phyloP scores from a whole-genome alignment of 2,113 vertebrate species.

The Pangasianodon gigas region DNA sequence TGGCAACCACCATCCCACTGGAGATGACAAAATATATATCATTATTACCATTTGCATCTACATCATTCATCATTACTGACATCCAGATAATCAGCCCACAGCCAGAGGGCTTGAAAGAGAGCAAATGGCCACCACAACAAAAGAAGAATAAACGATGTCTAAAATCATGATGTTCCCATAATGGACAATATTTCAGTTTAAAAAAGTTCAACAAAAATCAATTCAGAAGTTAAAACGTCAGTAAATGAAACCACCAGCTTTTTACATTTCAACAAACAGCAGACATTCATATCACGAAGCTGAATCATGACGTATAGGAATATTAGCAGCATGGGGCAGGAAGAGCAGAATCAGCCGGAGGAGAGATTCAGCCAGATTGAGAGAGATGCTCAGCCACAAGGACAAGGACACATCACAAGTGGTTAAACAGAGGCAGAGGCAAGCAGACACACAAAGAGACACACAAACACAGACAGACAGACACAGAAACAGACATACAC shows the following conservation, averaged over 20 bases:
- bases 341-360: not conserved
- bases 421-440: slow-evolving; percentile 3
- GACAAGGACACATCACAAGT: slow-evolving; percentile 21
- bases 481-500: not conserved
- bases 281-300: not conserved
- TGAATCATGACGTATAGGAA: not conserved
- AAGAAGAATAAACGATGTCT: not conserved
- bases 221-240: not conserved
- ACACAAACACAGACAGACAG: not conserved
- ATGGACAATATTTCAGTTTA: not conserved
- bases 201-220: slow-evolving; percentile 9
- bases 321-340: not conserved
- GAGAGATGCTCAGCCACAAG: not conserved
- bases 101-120: slow-evolving; percentile 26
- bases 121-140: not conserved
- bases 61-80: slow-evolving; percentile 38
- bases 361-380: slow-evolving; percentile 1
- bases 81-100: slow-evolving; percentile 5
- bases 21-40: slow-evolving; percentile 10
- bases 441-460: not conserved
- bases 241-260: not conserved
- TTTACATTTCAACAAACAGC: not conserved
- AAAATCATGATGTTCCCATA: not conserved
- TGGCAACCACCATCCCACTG: not conserved
- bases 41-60: slow-evolving; percentile 26